These are phyloP conservation scores for Sapajus apella DNA, from an alignment of 2,113 vertebrate species.

Conservation along the genomic window DNA sequence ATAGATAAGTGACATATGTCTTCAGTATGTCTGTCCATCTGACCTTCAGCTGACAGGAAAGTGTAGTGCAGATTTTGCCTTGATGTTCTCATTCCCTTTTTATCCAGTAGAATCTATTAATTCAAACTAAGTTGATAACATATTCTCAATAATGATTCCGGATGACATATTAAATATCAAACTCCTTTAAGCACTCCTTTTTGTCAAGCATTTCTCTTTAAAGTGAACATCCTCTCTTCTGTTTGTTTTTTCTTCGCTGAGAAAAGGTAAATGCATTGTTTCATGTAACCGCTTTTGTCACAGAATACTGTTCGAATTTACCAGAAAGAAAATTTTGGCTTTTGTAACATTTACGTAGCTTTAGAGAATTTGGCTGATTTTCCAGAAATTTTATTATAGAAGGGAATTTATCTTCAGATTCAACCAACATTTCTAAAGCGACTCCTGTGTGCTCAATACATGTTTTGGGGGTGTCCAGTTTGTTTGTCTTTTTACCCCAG, in stretches of 20 bases:
- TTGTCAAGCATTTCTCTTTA: background rate
- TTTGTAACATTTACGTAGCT: background rate
- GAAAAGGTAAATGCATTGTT: constrained; percentile 25
- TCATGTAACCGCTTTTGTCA: constrained; percentile 34
- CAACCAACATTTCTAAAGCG: constrained; percentile 29
- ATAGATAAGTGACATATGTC: constrained; percentile 37
- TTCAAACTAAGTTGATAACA: constrained; percentile 9
- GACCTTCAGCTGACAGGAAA: constrained; percentile 7
- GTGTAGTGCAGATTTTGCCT: background rate
- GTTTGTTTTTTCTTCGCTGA: constrained; percentile 13
- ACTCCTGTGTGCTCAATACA: background rate
- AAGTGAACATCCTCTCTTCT: constrained; percentile 14
- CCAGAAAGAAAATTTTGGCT: background rate
- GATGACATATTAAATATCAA: constrained; percentile 50
- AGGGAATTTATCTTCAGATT: constrained; percentile 20
- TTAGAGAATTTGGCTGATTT: background rate
- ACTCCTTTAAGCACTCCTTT: background rate
- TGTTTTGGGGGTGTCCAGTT: background rate
- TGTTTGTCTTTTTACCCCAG: background rate
- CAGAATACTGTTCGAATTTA: constrained; percentile 1
- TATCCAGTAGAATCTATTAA: background rate
- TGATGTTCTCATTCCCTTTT: background rate
- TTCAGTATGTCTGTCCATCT: constrained; percentile 29
- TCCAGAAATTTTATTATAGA: constrained; percentile 32
- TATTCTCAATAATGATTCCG: background rate